Conservation (phyloP, 1,140 invertebrate species). For the Tetranychus cinnabarinus region DNA sequence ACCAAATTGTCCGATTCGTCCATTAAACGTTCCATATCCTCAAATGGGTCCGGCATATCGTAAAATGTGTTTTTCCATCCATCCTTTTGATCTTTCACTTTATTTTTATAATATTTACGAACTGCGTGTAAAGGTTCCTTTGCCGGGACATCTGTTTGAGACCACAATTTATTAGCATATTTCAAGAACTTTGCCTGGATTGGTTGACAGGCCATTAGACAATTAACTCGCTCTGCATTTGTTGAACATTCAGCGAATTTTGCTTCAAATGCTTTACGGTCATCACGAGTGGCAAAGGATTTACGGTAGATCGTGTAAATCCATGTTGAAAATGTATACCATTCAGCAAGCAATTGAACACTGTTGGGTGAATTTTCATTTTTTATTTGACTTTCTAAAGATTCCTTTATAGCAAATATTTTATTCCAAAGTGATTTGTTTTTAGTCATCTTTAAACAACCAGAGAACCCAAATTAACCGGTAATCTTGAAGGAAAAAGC, state of each 20-base stretch:
- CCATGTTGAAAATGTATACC: background rate
- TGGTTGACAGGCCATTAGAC: background rate
- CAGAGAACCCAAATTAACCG: no score
- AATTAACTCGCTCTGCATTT: background rate
- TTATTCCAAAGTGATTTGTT: no score
- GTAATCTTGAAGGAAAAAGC: no score
- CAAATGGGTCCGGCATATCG: no score
- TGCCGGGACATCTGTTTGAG: background rate
- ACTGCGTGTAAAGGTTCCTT: background rate
- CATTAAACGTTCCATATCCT: background rate
- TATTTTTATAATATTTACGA: background rate
- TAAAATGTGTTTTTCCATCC: no score
- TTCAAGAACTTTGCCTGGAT: background rate
- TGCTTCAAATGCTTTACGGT: background rate
- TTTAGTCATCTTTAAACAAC: no score
- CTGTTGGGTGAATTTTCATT: background rate
- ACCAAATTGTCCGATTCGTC: background rate
- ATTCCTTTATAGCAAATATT: background rate
- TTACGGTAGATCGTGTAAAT: background rate
- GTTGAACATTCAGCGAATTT: background rate
- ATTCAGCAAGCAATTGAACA: background rate
- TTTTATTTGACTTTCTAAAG: background rate
- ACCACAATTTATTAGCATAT: background rate
- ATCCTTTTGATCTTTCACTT: no score
- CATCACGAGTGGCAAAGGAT: background rate